Evolutionary conservation across 2,797 vertebrate species (phyloP), one percentile per base, ranked within the genome.

Genomic region (Pithecia hirsuta): DNA sequence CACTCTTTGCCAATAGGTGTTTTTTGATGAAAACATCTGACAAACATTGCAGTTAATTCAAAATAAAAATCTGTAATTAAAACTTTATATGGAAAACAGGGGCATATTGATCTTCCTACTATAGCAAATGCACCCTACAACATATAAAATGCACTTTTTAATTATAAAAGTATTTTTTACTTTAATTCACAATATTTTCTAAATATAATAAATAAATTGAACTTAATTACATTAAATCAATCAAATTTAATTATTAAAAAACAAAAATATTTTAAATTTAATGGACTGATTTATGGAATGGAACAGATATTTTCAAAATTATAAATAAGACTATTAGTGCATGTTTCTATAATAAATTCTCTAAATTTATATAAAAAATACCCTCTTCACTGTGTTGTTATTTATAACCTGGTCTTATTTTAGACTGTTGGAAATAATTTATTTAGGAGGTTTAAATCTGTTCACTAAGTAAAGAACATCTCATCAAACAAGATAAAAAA

Each of bases 401-500:
- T 59, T 14, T 70, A 79, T 11, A 97, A 81, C 75, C 39, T 36
- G 2, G 1, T 74, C 59, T 93, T 96, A 39, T 26, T 97, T 96
- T 94, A 92, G 64, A 33, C 57, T 30, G 15, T 24, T 22, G 12
- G 2, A 85, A 91, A 36, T 74, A 67, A 36, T 10, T 93, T 2
- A 39, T n/a, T 15, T 75, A 88, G 48, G 30, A 46, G 52, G 13
- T 90, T 92, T 50, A 95, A 12, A 13, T 11, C 41, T 41, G 26
- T 64, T 44, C 7, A 57, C 24, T 94, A 88, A 91, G 39, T 52
- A 83, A 87, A 75, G 36, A 84, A 88, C 41, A 78, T 50, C 94
- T 96, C 75, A 76, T 96, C 24, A 80, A 6, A 2, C 46, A 55
- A 97, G 39, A 92, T 96, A 90, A 97, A 79, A 97, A 67, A 97